Conservation (phyloP, 2,113 vertebrate species). For the Ptilorrhoa leucosticta region DNA sequence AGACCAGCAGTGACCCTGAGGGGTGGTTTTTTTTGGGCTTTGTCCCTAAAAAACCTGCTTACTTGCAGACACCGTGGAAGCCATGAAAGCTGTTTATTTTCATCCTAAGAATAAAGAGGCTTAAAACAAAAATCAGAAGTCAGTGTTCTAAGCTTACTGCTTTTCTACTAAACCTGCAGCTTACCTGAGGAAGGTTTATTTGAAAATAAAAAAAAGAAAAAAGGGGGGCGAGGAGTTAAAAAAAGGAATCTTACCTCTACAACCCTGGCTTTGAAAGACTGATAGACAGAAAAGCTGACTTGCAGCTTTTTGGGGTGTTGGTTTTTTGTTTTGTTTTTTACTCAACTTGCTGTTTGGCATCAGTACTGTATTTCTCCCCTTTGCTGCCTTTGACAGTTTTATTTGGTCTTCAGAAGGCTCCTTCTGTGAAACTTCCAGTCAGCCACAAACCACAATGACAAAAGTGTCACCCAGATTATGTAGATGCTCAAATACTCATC, state of each 20-base stretch:
- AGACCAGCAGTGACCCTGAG: neutral
- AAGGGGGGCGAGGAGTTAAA: fast-evolving
- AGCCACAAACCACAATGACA: neutral
- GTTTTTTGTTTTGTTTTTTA: neutral
- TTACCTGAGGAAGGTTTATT: neutral
- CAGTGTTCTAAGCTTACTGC: neutral
- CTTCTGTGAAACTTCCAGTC: neutral
- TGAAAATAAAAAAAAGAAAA: no score
- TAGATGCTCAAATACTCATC: neutral
- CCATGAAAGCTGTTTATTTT: neutral
- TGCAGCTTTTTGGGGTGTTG: neutral
- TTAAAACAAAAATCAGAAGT: neutral
- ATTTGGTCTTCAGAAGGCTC: neutral
- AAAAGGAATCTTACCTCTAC: neutral
- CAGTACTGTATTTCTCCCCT: neutral
- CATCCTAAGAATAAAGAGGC: neutral
- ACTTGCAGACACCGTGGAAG: neutral
- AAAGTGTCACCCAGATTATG: neutral
- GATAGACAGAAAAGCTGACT: neutral
- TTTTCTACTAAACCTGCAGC: neutral
- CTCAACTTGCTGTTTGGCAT: neutral
- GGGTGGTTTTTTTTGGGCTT: neutral
- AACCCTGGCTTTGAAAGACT: neutral
- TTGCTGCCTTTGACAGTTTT: neutral
- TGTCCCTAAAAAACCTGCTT: neutral